phyloP scores from a whole-genome alignment of 2,113 vertebrate species.

The Empidonax traillii region DNA sequence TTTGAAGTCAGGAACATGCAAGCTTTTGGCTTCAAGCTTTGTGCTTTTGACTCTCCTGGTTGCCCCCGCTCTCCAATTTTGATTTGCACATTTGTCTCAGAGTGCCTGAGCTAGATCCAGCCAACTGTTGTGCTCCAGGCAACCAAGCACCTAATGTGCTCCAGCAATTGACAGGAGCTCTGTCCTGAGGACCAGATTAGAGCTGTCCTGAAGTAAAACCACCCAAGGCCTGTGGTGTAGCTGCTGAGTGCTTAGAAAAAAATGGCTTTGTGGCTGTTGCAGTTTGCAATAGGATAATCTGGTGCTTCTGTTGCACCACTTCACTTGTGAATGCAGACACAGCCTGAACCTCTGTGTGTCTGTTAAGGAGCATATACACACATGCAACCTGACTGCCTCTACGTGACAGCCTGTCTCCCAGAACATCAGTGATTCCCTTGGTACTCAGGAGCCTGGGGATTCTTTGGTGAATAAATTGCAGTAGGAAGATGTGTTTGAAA shows the following conservation, averaged over 20 bases:
- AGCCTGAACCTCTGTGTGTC: background rate
- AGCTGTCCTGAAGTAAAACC: background rate
- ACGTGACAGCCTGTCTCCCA: background rate
- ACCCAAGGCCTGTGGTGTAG: fast-evolving
- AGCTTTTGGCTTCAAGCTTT: background rate
- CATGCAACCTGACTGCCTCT: background rate
- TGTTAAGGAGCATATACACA: background rate
- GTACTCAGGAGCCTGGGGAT: background rate
- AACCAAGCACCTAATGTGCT: background rate
- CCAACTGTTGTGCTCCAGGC: background rate
- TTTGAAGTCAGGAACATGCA: background rate
- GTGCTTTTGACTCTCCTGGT: background rate
- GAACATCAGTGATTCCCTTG: background rate
- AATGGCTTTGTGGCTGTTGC: background rate
- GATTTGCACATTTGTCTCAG: background rate
- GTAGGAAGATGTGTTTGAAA: background rate
- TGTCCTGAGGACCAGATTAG: background rate
- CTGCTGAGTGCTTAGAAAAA: background rate
- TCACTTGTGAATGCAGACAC: background rate
- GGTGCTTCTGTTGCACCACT: background rate
- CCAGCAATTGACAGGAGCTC: background rate
- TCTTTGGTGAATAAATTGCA: background rate
- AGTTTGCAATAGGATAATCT: background rate
- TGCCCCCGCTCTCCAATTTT: background rate
- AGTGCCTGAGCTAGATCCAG: background rate